These are phyloP conservation scores for Tetanocera ferruginea DNA, from an alignment of 2,888 invertebrate genomes.

Conservation along the genomic window DNA sequence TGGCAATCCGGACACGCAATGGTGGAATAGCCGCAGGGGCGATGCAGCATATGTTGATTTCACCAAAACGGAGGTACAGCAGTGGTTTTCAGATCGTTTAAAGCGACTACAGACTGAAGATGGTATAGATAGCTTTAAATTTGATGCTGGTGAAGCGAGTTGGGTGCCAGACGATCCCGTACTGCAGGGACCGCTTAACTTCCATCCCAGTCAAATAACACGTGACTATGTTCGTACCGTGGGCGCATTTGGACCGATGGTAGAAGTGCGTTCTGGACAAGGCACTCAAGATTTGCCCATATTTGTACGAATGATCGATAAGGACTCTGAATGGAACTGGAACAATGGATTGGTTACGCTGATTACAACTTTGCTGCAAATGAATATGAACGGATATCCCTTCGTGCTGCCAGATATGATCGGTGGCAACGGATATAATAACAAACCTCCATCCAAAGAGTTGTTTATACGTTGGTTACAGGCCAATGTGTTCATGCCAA, in stretches of 20 bases:
- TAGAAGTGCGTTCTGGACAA: slow-evolving; percentile 79
- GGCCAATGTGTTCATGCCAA: slow-evolving; percentile 82
- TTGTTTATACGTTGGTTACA: slow-evolving; percentile 82
- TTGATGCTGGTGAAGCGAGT: slow-evolving; percentile 82
- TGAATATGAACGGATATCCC: slow-evolving; percentile 72
- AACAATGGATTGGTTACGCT: slow-evolving; percentile 78
- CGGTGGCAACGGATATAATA: slow-evolving; percentile 75
- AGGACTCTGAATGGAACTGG: slow-evolving; percentile 76
- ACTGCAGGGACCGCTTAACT: slow-evolving; percentile 72
- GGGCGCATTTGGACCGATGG: slow-evolving; percentile 73
- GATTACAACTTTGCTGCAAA: slow-evolving; percentile 73
- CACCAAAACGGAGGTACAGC: slow-evolving; percentile 74
- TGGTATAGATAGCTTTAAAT: slow-evolving; percentile 82
- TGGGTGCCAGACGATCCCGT: slow-evolving; percentile 75
- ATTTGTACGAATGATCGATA: slow-evolving; percentile 82
- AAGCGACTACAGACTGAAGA: slow-evolving; percentile 73
- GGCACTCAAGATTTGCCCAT: slow-evolving; percentile 76
- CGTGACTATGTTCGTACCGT: slow-evolving; percentile 72
- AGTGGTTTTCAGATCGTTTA: slow-evolving; percentile 72
- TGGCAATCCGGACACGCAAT: slow-evolving; percentile 68
- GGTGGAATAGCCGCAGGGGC: slow-evolving; percentile 70
- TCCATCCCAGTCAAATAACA: slow-evolving; percentile 69
- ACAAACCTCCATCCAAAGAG: slow-evolving; percentile 72
- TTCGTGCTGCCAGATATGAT: slow-evolving; percentile 85
- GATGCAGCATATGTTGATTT: slow-evolving; percentile 77